A percentile compares a stretch with the other conserved stretches of the same genome.
These are phyloP conservation scores for Rachycentron canadum DNA, from an alignment of 2,797 vertebrate species.

Conservation along the genomic window DNA sequence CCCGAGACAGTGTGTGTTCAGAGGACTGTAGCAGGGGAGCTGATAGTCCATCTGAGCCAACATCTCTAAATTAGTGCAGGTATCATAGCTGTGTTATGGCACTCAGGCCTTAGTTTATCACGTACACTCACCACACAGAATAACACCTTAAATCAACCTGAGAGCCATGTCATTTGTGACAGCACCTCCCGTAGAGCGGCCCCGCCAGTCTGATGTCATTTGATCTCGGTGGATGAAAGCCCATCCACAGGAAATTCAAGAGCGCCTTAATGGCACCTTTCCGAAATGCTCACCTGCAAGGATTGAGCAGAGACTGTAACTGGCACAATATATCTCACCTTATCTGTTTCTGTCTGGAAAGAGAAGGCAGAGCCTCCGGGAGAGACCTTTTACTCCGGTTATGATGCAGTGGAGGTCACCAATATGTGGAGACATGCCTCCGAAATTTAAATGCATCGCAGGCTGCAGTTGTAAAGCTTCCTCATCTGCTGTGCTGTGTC, in stretches of 20 bases:
- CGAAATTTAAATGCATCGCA: constrained; percentile 67
- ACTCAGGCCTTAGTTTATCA: constrained; percentile 75
- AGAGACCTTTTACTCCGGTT: constrained; percentile 55
- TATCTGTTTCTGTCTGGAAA: constrained; percentile 69
- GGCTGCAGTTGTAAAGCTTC: constrained; percentile 56
- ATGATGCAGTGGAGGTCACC: constrained; percentile 58
- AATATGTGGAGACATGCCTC: constrained; percentile 51
- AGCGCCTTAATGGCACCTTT: constrained; percentile 72
- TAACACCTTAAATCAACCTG: constrained; percentile 82
- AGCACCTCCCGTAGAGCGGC: constrained; percentile 46
- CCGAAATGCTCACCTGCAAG: constrained; percentile 51
- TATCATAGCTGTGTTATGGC: constrained; percentile 76
- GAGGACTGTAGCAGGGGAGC: constrained; percentile 46
- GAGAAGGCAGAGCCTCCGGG: constrained; percentile 41
- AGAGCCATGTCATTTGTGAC: constrained; percentile 71
- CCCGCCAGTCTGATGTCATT: constrained; percentile 67
- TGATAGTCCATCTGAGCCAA: constrained; percentile 64
- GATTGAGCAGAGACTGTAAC: constrained; percentile 62
- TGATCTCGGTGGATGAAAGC: constrained; percentile 63
- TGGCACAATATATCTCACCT: constrained; percentile 69
- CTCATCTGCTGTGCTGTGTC: constrained; percentile 52
- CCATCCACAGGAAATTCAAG: constrained; percentile 66
- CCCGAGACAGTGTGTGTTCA: constrained; percentile 45
- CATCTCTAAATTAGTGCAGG: constrained; percentile 70
- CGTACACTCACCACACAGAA: constrained; percentile 67